Evolutionary conservation across 1,140 invertebrate species (phyloP).

Genomic region (Plodia interpunctella): DNA sequence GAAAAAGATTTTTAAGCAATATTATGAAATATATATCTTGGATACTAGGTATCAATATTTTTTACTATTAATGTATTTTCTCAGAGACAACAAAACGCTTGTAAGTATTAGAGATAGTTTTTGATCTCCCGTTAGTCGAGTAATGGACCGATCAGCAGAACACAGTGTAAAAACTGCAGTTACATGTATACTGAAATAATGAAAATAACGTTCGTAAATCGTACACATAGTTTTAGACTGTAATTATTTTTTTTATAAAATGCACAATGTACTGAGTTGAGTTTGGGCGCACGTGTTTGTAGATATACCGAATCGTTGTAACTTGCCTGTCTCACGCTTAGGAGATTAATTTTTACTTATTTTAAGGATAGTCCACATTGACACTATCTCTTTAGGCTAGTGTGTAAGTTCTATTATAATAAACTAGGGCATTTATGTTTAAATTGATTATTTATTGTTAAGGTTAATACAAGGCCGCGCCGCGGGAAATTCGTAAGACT

Average conservation of each 20-base stretch:
- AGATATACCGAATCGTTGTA: not conserved
- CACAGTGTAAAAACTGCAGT: not conserved
- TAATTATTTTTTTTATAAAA: not conserved
- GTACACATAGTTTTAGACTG: not conserved
- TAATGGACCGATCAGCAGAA: slow-evolving; percentile 40
- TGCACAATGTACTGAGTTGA: not conserved
- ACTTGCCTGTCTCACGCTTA: slow-evolving; percentile 2
- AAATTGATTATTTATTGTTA: too few species aligned
- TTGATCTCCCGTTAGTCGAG: slow-evolving; percentile 61
- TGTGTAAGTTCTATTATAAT: not conserved
- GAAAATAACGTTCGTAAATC: not conserved
- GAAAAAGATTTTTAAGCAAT: too few species aligned
- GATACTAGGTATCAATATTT: too few species aligned
- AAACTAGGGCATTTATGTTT: too few species aligned
- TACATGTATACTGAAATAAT: not conserved
- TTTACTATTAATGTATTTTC: not conserved
- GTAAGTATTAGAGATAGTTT: slow-evolving; percentile 62
- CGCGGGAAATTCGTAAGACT: too few species aligned
- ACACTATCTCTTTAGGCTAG: not conserved
- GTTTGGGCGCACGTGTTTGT: not conserved
- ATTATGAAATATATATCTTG: too few species aligned
- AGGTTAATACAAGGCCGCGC: too few species aligned
- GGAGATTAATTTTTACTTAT: slow-evolving; percentile 4
- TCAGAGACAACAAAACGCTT: slow-evolving; percentile 19
- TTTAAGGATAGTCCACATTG: slow-evolving; percentile 5